Evolutionary conservation across 2,113 vertebrate species (phyloP).

Genomic region (Tiliqua scincoides): DNA sequence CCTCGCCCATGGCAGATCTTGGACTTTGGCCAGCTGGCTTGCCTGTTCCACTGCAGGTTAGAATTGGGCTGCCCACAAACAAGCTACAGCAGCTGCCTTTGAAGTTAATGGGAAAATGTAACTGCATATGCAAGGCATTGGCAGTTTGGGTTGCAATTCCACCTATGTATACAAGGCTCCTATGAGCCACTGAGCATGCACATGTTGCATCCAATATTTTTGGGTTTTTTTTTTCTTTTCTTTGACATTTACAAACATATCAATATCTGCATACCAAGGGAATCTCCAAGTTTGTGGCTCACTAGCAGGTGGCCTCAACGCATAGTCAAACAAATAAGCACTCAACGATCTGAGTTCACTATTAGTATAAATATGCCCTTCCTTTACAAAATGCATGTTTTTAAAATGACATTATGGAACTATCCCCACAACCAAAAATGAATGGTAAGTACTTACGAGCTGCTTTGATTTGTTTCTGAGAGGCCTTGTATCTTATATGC

Average conservation of each 20-base stretch:
- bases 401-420: background rate
- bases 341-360: background rate
- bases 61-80: too few relatives aligned
- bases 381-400: background rate
- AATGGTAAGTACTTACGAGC: constrained; percentile 88
- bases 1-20: too few relatives aligned
- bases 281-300: too few relatives aligned
- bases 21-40: too few relatives aligned
- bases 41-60: too few relatives aligned
- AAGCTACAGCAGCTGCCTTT: too few relatives aligned
- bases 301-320: too few relatives aligned
- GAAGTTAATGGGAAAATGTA: background rate
- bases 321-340: background rate
- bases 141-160: background rate
- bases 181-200: too few relatives aligned
- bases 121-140: background rate
- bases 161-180: background rate
- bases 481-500: constrained; percentile 92
- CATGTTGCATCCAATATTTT: too few relatives aligned
- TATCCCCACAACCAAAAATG: background rate
- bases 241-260: too few relatives aligned
- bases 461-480: constrained; percentile 98
- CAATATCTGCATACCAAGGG: too few relatives aligned
- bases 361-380: background rate
- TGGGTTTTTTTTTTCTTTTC: too few relatives aligned